These are phyloP conservation scores for Hipposideros larvatus DNA, from an alignment of 2,797 vertebrate species.

Conservation along the genomic window DNA sequence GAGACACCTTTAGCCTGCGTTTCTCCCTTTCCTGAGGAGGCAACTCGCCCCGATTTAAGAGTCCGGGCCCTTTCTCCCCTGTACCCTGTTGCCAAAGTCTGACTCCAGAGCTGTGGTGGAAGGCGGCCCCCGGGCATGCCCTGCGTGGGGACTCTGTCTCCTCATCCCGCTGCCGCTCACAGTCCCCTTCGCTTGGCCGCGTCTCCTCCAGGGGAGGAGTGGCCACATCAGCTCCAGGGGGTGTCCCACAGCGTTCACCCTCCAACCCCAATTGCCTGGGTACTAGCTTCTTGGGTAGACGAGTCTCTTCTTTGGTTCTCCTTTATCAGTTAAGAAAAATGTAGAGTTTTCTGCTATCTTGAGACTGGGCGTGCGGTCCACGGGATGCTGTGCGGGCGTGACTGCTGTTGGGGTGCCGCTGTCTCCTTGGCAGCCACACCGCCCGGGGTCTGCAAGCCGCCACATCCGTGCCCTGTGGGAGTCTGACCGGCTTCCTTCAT, in stretches of 20 bases:
- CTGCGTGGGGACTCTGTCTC: too few relatives aligned
- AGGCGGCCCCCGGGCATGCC: not conserved
- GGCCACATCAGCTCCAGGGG: not conserved
- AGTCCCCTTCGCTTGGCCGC: not conserved
- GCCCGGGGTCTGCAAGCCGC: too few relatives aligned
- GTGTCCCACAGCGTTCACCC: accelerated
- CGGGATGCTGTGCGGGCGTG: accelerated
- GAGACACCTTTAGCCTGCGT: not conserved
- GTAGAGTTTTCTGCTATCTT: not conserved
- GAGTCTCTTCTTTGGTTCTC: not conserved
- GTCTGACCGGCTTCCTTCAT: not conserved
- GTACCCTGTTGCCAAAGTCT: not conserved
- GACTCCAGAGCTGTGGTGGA: not conserved
- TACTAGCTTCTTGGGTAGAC: not conserved
- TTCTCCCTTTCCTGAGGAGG: not conserved
- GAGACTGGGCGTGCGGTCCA: not conserved
- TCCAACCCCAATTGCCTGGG: not conserved
- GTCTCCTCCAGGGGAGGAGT: not conserved
- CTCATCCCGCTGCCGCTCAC: too few relatives aligned
- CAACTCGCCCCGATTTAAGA: not conserved
- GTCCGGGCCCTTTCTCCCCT: not conserved
- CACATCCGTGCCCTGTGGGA: not conserved
- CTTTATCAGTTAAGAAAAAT: not conserved
- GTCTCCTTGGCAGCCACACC: too few relatives aligned
- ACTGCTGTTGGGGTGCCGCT: not conserved